Conservation (phyloP, 2,113 vertebrate genomes). For the Daboia siamensis region DNA sequence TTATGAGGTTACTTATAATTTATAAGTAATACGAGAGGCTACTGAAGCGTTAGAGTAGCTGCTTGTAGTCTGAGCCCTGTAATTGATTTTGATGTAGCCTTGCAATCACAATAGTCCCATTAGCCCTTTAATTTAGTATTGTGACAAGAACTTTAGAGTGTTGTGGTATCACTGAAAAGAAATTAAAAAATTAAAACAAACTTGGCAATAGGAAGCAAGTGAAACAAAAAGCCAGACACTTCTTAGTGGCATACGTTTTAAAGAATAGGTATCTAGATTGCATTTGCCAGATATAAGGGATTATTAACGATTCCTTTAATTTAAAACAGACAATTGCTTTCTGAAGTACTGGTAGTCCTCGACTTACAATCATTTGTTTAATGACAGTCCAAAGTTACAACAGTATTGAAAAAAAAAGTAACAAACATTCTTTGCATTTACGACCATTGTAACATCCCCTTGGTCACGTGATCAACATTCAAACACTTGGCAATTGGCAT, state of each 20-base stretch:
- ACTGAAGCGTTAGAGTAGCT: not conserved
- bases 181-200: not conserved
- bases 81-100: constrained; percentile 24
- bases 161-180: fast-evolving
- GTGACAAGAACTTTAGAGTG: constrained; percentile 2
- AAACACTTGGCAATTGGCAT: not conserved
- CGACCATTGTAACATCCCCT: not conserved
- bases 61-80: not conserved
- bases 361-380: not conserved
- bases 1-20: not conserved
- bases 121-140: constrained; percentile 14
- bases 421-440: not conserved
- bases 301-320: not conserved
- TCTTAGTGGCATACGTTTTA: not conserved
- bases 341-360: not conserved
- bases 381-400: not conserved
- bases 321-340: not conserved
- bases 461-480: not conserved
- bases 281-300: not conserved
- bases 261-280: not conserved
- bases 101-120: not conserved
- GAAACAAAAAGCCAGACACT: not conserved
- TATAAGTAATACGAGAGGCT: not conserved
- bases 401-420: not conserved
- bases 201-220: constrained; percentile 7